phyloP scores from a whole-genome alignment of 2,113 vertebrate species.

The Lepus europaeus region DNA sequence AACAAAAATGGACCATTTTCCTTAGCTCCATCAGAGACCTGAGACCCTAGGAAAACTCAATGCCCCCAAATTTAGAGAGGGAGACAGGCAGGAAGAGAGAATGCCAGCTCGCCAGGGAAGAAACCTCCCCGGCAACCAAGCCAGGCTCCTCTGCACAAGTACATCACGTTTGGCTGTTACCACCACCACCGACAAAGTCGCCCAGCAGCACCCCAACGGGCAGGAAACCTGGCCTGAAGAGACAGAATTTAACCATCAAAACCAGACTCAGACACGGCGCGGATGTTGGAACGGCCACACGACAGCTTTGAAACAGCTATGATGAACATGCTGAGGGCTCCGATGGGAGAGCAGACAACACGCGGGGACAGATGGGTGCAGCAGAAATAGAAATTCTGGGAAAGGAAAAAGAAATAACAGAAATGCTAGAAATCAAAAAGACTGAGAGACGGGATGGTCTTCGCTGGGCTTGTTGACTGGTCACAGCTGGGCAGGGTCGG shows the following conservation, averaged over 20 bases:
- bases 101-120: no score
- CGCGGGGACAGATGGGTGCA: neutral
- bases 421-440: neutral
- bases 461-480: neutral
- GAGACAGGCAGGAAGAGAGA: no score
- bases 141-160: neutral
- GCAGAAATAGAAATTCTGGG: neutral
- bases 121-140: neutral
- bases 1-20: neutral
- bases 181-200: neutral
- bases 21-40: neutral
- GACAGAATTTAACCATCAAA: neutral
- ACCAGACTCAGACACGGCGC: neutral
- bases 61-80: no score
- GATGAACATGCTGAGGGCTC: neutral
- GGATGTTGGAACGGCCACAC: neutral
- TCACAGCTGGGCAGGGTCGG: neutral
- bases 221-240: neutral
- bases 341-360: neutral
- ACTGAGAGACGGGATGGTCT: neutral
- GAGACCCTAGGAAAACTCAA: neutral
- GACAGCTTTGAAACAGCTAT: neutral
- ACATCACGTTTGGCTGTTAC: neutral
- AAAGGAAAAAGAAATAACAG: neutral
- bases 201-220: neutral